Conservation (phyloP, 2,888 invertebrate species). For the Heliconius hortense region DNA sequence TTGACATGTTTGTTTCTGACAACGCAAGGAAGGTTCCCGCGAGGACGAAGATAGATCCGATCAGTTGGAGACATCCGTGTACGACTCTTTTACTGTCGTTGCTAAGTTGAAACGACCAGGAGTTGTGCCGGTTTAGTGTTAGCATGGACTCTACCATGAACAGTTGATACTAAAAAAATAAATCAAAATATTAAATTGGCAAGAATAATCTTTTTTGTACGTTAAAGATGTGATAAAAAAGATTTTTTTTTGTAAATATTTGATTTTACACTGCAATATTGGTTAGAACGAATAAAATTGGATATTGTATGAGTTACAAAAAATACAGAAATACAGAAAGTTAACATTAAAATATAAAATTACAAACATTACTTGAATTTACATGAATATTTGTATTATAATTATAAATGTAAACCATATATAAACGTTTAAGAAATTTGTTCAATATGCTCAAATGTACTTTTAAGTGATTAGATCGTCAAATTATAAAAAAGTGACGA, state of each 20-base stretch:
- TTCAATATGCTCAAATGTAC: no score
- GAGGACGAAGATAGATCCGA: slow-evolving; percentile 75
- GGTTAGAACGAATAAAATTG: neutral
- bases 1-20: slow-evolving; percentile 60
- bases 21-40: slow-evolving; percentile 76
- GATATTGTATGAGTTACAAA: no score
- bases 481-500: no score
- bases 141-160: slow-evolving; percentile 77
- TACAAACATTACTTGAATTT: no score
- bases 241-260: no score
- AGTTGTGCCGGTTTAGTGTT: slow-evolving; percentile 73
- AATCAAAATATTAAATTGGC: slow-evolving; percentile 41
- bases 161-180: slow-evolving; percentile 78
- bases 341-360: no score
- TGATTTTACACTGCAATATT: neutral
- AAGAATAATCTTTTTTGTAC: neutral
- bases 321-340: no score
- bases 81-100: slow-evolving; percentile 69
- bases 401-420: no score
- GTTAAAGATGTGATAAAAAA: no score
- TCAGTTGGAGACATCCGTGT: slow-evolving; percentile 79
- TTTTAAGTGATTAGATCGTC: no score
- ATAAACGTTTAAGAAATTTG: no score
- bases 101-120: slow-evolving; percentile 73
- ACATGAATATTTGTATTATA: no score